These are phyloP conservation scores for Lutjanus argentimaculatus DNA, from an alignment of 2,797 vertebrate genomes.

Conservation along the genomic window DNA sequence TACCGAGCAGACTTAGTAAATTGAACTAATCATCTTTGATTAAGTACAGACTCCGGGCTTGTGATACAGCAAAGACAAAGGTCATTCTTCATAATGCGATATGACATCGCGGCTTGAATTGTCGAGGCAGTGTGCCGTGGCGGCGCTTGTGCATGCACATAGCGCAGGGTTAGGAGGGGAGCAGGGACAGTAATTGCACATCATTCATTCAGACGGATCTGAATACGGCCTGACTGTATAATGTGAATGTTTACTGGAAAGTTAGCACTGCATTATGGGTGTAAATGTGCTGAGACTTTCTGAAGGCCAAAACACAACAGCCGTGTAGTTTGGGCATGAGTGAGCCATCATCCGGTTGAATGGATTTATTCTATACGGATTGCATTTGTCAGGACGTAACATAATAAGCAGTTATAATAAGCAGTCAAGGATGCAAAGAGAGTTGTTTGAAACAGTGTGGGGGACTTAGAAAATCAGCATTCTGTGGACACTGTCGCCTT, in stretches of 20 bases:
- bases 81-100: conserved; percentile 81
- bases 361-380: conserved; percentile 17
- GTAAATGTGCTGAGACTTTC: conserved; percentile 35
- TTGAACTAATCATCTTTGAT: conserved; percentile 87
- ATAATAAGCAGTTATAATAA: conserved; percentile 11
- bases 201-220: conserved; percentile 70
- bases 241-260: conserved; percentile 44
- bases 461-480: conserved; percentile 11
- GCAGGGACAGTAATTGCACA: conserved; percentile 71
- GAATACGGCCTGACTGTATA: conserved; percentile 45
- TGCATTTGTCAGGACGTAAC: background rate
- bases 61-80: conserved; percentile 77
- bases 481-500: background rate
- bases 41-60: conserved; percentile 77
- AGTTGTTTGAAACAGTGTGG: background rate
- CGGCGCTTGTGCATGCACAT: conserved; percentile 17
- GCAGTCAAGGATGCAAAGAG: background rate
- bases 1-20: conserved; percentile 79
- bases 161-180: conserved; percentile 21
- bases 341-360: conserved; percentile 19
- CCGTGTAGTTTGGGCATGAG: background rate
- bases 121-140: conserved; percentile 44
- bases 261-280: conserved; percentile 17
- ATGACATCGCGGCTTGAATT: conserved; percentile 69
- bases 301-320: conserved; percentile 21